phyloP scores from a whole-genome alignment of 1,140 invertebrate species.

The Calephelis nemesis region DNA sequence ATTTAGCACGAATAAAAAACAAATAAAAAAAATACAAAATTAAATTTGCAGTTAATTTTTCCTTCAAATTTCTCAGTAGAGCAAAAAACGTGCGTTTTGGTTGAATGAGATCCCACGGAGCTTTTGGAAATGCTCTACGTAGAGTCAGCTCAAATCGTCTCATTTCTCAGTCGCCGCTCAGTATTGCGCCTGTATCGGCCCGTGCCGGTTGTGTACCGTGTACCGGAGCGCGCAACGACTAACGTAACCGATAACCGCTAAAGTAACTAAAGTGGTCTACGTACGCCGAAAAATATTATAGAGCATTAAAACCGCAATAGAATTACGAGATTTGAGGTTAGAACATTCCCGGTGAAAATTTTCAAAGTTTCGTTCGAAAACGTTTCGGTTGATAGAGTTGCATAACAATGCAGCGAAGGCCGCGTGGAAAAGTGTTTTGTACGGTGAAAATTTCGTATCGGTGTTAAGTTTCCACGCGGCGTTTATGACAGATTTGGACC shows the following conservation, averaged over 20 bases:
- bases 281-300: slow-evolving; percentile 49
- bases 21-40: too few species aligned
- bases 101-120: slow-evolving; percentile 14
- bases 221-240: slow-evolving; percentile 32
- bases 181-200: slow-evolving; percentile 55
- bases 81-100: slow-evolving; percentile 1
- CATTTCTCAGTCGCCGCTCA: slow-evolving; percentile 30
- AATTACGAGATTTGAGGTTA: slow-evolving; percentile 51
- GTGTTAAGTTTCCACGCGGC: slow-evolving; percentile 44
- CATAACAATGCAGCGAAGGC: slow-evolving; percentile 64
- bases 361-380: slow-evolving; percentile 47
- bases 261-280: slow-evolving; percentile 25
- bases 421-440: slow-evolving; percentile 55
- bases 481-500: slow-evolving; percentile 41
- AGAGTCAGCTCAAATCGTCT: slow-evolving; percentile 16
- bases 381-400: slow-evolving; percentile 56
- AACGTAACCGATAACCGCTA: slow-evolving; percentile 47
- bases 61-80: too few species aligned
- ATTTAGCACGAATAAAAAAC: too few species aligned
- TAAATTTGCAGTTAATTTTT: too few species aligned
- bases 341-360: slow-evolving; percentile 47
- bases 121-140: slow-evolving; percentile 21
- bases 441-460: slow-evolving; percentile 51
- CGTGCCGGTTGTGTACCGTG: slow-evolving; percentile 42
- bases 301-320: slow-evolving; percentile 44